Conservation (phyloP, 2,797 vertebrate genomes). For the Sciurus carolinensis region DNA sequence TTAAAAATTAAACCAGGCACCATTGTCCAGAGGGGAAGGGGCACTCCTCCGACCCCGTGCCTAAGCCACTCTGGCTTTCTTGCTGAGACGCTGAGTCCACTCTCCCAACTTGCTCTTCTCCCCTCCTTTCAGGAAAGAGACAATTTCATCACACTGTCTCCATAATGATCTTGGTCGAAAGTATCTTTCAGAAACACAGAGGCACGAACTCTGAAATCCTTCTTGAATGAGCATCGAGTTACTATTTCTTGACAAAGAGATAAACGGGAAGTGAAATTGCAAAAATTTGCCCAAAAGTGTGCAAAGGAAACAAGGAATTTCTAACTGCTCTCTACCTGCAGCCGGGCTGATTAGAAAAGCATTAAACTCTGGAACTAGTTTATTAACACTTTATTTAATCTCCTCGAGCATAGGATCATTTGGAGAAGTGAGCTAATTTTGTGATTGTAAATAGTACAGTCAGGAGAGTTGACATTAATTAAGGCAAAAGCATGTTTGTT, state of each 20-base stretch:
- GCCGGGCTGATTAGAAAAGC: not conserved
- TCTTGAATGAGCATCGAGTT: not conserved
- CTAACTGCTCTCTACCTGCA: not conserved
- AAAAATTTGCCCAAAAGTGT: not conserved
- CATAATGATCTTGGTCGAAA: not conserved
- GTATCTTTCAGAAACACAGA: not conserved
- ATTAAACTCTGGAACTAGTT: not conserved
- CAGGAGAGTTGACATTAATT: not conserved
- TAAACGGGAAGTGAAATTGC: not conserved
- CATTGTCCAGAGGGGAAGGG: accelerated
- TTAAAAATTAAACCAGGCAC: not conserved
- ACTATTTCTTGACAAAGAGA: not conserved
- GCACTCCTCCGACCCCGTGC: accelerated
- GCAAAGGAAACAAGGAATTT: not conserved
- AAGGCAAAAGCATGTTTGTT: not conserved
- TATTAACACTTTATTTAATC: not conserved
- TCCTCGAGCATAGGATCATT: not conserved
- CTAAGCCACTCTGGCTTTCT: not conserved
- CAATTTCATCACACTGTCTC: not conserved
- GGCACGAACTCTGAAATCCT: not conserved
- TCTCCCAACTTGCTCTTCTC: accelerated
- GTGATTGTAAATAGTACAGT: not conserved
- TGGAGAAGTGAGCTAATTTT: not conserved
- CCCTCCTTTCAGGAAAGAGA: not conserved
- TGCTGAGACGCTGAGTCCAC: accelerated